Base-by-base conservation (phyloP, 2,888 invertebrate genomes). In the Caenorhabditis macrosperma region DNA sequence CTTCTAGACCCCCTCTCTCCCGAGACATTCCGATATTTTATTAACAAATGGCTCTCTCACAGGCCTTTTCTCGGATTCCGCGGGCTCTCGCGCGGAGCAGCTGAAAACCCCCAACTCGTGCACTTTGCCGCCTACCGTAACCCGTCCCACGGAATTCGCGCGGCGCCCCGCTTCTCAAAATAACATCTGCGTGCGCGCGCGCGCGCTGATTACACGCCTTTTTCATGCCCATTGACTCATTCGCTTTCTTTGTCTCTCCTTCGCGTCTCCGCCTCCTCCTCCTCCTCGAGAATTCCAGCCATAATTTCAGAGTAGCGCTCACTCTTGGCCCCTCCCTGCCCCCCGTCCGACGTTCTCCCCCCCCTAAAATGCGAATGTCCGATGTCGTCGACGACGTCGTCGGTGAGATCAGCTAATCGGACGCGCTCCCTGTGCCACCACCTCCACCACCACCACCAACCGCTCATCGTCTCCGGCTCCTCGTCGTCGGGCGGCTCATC, bases 331-430 rank as follows among this genome's bases (percentile, higher is more conserved):
- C 64, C 71, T 61, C 75, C 24, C 44, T 44, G 26, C 59, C 38
- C 12, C 55, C 22, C 24, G 28, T 28, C 33, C 57, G 1, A 28
- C 59, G 30, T 15, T n/a, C 44, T 38, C 26, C 55, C 12, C 33
- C 30, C 41, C 48, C 44, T 75, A 75, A 48, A 66, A 68, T 57
- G 61, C 67, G 67, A 77, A 68, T 68, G 68, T 57, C 63, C 59
- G 68, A 77, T 77, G 77, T 77, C 77, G 69, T 77, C 77, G 77
- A 69, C 77, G 77, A 67, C 76, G 41, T 77, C 77, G 63, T 77
- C 77, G 68, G 63, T 68, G 69, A 68, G 63, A 69, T 64, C 77
- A 77, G 77, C 77, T 77, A 77, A 77, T 77, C 77, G 77, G 69
- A 69, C 77, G 57, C 77, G 77, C 44, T 78, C 78, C 54, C 41